These are phyloP conservation scores for Anastatus disparis DNA, from an alignment of 1,140 invertebrate genomes.

Conservation along the genomic window DNA sequence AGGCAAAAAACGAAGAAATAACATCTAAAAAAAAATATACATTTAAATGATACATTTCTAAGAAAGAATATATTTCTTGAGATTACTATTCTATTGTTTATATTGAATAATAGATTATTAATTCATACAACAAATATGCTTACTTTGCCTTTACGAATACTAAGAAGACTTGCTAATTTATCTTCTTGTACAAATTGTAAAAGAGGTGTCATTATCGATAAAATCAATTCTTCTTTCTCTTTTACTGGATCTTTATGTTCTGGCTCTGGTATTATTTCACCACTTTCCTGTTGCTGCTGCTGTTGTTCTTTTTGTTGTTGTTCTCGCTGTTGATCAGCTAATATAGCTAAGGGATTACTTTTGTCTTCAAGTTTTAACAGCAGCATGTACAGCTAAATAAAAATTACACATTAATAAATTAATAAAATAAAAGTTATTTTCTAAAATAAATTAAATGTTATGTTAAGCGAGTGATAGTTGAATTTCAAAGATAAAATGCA, in stretches of 20 bases:
- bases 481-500: too few species aligned
- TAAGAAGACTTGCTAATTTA: conserved; percentile 74
- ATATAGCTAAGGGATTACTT: conserved; percentile 76
- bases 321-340: conserved; percentile 70
- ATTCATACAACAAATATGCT: conserved; percentile 3
- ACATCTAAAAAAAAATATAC: conserved; percentile 67
- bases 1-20: conserved; percentile 71
- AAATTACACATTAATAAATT: background rate
- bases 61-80: too few species aligned
- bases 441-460: too few species aligned
- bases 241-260: conserved; percentile 22
- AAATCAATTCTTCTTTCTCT: conserved; percentile 40
- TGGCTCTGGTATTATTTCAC: conserved; percentile 3
- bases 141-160: conserved; percentile 80
- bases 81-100: background rate
- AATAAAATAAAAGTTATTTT: too few species aligned
- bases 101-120: too few species aligned
- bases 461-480: too few species aligned
- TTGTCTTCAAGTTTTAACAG: conserved; percentile 79
- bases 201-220: conserved; percentile 52
- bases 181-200: conserved; percentile 70
- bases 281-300: conserved; percentile 43
- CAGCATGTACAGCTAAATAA: conserved; percentile 70
- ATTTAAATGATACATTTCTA: too few species aligned
- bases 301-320: conserved; percentile 59